phyloP scores from a whole-genome alignment of 1,140 invertebrate species.

The Platyura marginata region DNA sequence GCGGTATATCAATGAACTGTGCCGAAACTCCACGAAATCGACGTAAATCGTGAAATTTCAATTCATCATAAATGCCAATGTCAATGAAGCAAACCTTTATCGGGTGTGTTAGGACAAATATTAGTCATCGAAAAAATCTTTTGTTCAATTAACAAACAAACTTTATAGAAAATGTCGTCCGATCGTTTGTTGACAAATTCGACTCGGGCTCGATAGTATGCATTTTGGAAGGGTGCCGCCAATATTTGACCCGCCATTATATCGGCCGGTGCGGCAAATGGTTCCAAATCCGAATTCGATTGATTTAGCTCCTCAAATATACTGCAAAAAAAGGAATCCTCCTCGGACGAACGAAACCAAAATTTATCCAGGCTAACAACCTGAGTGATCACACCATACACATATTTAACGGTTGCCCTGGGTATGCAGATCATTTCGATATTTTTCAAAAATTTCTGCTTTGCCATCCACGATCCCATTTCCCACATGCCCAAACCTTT shows the following conservation, averaged over 20 bases:
- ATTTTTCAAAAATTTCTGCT: not conserved
- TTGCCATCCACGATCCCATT: constrained; percentile 14
- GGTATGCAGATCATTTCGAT: not conserved
- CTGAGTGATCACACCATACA: constrained; percentile 4
- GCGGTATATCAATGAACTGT: constrained; percentile 18
- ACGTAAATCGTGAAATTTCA: constrained; percentile 12
- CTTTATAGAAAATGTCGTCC: not conserved
- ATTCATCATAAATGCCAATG: constrained; percentile 40
- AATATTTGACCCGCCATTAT: constrained; percentile 17
- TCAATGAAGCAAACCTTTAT: constrained; percentile 55
- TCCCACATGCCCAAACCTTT: constrained; percentile 10
- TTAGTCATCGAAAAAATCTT: no score
- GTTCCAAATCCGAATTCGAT: not conserved
- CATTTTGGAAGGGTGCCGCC: constrained; percentile 19
- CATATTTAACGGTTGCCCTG: not conserved
- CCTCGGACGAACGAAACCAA: constrained; percentile 14
- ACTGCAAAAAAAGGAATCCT: constrained; percentile 5
- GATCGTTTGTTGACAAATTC: constrained; percentile 22
- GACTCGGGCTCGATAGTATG: constrained; percentile 9
- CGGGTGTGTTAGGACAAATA: no score
- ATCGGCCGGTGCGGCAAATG: constrained; percentile 5
- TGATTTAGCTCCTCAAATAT: constrained; percentile 11
- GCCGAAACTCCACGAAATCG: constrained; percentile 6
- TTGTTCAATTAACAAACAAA: not conserved
- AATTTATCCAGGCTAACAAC: constrained; percentile 18